Conservation (phyloP, 2,113 vertebrate genomes). For the Macrotis lagotis region DNA sequence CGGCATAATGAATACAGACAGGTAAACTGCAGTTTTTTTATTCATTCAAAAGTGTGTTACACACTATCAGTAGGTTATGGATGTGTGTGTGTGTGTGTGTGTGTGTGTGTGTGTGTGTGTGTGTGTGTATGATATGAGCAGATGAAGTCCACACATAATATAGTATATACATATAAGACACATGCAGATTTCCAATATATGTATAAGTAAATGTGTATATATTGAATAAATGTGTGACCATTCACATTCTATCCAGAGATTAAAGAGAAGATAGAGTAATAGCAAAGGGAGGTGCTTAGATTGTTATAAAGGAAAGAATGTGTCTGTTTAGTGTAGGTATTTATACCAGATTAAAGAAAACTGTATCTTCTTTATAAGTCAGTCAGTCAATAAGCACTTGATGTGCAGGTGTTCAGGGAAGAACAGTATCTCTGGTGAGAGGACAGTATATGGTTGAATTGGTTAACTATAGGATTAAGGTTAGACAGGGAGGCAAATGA, state of each 20-base stretch:
- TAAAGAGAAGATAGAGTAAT: background rate
- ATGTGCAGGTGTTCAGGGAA: background rate
- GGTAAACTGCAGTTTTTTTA: background rate
- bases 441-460: background rate
- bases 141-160: background rate
- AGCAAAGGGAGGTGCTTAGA: background rate
- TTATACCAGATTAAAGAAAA: background rate
- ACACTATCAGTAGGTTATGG: background rate
- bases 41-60: background rate
- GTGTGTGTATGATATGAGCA: background rate
- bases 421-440: background rate
- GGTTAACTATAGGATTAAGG: background rate
- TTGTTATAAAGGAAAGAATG: background rate
- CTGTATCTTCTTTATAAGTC: background rate
- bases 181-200: background rate
- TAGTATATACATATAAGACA: background rate
- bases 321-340: background rate
- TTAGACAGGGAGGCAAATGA: background rate
- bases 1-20: background rate
- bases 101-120: background rate
- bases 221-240: background rate
- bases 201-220: background rate
- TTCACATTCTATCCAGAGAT: background rate
- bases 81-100: background rate
- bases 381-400: background rate